Conservation (phyloP, 2,797 vertebrate genomes). For the Sciaenops ocellatus region DNA sequence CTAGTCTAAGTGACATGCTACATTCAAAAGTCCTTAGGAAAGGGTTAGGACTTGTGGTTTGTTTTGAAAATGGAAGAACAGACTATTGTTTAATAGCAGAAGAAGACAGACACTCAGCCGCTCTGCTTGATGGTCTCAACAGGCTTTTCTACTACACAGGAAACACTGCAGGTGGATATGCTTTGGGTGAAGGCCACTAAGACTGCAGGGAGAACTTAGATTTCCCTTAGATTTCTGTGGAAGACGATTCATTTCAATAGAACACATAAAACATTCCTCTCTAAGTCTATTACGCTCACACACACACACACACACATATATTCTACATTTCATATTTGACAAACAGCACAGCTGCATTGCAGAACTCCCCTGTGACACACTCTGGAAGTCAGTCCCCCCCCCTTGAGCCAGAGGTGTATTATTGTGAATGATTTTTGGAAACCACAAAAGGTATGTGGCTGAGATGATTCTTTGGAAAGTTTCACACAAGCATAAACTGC, state of each 20-base stretch:
- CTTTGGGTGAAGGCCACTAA: not conserved
- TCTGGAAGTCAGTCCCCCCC: not conserved
- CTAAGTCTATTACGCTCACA: not conserved
- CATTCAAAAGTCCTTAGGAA: not conserved
- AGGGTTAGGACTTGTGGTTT: not conserved
- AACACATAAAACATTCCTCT: not conserved
- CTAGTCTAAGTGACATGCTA: not conserved
- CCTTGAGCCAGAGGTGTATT: not conserved
- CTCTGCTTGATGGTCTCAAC: not conserved
- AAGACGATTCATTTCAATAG: conserved; percentile 4
- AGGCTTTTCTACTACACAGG: not conserved
- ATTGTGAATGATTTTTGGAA: not conserved
- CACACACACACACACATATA: not conserved
- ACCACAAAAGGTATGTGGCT: not conserved
- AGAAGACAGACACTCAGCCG: not conserved
- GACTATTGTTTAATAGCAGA: not conserved
- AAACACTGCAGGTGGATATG: not conserved
- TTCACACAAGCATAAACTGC: not conserved
- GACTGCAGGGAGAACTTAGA: not conserved
- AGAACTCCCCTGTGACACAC: not conserved
- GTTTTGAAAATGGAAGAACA: not conserved
- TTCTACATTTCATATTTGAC: too few relatives aligned
- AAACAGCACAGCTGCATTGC: not conserved
- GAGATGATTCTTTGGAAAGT: conserved; percentile 26
- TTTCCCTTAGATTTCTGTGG: not conserved